Evolutionary conservation across 2,888 invertebrate genomes (phyloP), one percentile per base, ranked within the genome.

Genomic region (Melieria picta): DNA sequence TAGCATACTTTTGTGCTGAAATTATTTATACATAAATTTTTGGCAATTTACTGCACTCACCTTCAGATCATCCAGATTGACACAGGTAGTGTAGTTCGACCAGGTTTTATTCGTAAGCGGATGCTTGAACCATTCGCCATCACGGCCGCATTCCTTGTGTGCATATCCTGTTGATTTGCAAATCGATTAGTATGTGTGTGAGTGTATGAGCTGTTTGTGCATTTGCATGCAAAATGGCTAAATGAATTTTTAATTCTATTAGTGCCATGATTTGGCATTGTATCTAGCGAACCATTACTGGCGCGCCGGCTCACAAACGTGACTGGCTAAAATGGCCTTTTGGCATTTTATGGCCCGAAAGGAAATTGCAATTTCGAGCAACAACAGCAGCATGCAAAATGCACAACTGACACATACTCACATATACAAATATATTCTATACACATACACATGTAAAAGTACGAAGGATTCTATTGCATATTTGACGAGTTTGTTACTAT

Each of bases 31-130:
- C n/a, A n/a, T 55, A 55, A 55, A 9, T n/a, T 42, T 45, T 13
- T 3, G 43, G 45, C 30, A 30, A 30, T 30, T 30, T 30, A 30
- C 30, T 30, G 30, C 30, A 30, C 90, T 90, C 85, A 93, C 93
- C 81, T 89, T 88, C 63, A 92, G 88, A 80, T 92, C 93, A 55
- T 90, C 91, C 57, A 90, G 80, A 83, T 94, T 92, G 74, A 96
- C 89, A 87, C 97, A 97, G 58, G 93, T 93, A 67, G 95, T 96
- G 88, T 97, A 97, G 88, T 97, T 96, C 79, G 95, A 94, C 96
- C 96, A 97, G 43, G 92, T 90, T 79, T 89, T 90, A 82, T 93
- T 92, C 65, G 91, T 93, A 73, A 88, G 89, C 9, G 94, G 94
- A 87, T 95, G 94, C 72, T 89, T 90, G 86, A 91, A 95, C 97